Evolutionary conservation across 2,888 invertebrate genomes (phyloP), one percentile per base, ranked within the genome.

Genomic region (Idaea straminata): DNA sequence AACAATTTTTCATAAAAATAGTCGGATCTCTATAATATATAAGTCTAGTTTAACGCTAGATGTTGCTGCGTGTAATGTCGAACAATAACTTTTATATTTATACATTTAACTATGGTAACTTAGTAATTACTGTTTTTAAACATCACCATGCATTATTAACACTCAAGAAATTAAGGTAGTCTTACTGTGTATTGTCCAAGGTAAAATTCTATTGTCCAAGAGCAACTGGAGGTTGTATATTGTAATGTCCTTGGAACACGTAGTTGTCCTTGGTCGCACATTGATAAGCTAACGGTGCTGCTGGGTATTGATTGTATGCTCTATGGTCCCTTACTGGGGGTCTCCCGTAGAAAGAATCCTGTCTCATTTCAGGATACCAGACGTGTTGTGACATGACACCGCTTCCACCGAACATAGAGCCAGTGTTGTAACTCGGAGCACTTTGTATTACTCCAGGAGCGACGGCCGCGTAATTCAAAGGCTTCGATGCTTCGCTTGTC

Each of bases 201-300:
- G 34, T 59, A 64, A 63, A 71, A 67, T 75, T 76, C 80, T 74
- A 93, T 75, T 92, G 93, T 74, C 93, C 91, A 65, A 93, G 83
- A 61, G 92, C 93, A 62, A 93, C 84, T 1, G 92, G 88, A 7
- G 91, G 88, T 77, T 90, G 91, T 67, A 92, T 80, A 72, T 88
- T 91, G 68, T 92, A 92, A 77, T 93, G 93, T 78, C 93, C 93
- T 75, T 93, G 93, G 72, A 93, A 92, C 76, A 93, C 83, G 72
- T 92, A 93, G 73, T 91, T 93, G 61, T 93, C 92, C 68, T 93
- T 93, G 5, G 89, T 75, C 7, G 91, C 91, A 63, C 93, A 93
- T 78, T 92, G 93, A 66, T 93, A 93, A 4, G 88, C 79, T 57
- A 90, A 82, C 1, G 88, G 82, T 0, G 85, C 69, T 0, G 89